phyloP scores from a whole-genome alignment of 2,797 vertebrate species.

The Crypturellus tataupa region DNA sequence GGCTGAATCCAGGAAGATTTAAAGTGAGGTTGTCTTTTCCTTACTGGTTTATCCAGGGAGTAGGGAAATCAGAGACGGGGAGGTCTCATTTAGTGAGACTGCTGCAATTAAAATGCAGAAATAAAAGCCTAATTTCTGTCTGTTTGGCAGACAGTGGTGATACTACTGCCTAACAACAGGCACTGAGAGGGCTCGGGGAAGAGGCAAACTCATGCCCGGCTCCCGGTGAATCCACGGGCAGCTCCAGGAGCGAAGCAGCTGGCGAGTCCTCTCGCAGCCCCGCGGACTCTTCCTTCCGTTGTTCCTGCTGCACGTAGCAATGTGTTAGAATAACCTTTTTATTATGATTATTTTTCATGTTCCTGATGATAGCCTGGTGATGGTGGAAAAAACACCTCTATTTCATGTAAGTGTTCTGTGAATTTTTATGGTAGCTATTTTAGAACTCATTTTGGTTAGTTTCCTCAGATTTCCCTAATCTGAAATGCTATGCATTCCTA shows the following conservation, averaged over 20 bases:
- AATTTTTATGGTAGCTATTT: constrained; percentile 44
- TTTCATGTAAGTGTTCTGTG: not conserved
- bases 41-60: not conserved
- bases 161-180: not conserved
- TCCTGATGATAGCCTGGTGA: not conserved
- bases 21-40: not conserved
- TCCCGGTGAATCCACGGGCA: not conserved
- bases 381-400: not conserved
- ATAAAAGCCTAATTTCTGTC: not conserved
- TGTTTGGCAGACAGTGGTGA: not conserved
- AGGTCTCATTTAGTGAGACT: not conserved
- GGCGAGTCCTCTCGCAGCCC: not conserved
- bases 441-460: constrained; percentile 7
- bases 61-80: not conserved
- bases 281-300: not conserved
- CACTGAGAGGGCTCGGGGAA: not conserved
- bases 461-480: not conserved
- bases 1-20: not conserved
- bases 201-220: rapidly evolving
- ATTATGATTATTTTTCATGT: not conserved
- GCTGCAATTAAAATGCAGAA: not conserved
- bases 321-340: not conserved
- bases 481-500: constrained; percentile 22
- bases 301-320: not conserved
- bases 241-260: rapidly evolving